phyloP scores from a whole-genome alignment of 2,888 invertebrate species.

The Meghimatium bilineatum region DNA sequence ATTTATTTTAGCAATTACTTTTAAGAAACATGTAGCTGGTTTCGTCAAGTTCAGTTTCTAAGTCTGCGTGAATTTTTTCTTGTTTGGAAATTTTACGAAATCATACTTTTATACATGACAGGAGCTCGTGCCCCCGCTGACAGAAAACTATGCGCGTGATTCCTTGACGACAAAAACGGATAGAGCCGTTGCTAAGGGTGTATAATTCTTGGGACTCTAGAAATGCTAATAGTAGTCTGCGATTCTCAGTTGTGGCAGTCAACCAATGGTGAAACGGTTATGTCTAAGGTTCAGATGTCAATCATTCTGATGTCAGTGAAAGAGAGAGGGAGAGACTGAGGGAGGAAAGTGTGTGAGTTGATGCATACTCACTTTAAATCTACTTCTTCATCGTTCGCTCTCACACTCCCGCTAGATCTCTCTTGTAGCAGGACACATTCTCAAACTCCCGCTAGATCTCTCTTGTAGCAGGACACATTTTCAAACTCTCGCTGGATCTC shows the following conservation, averaged over 20 bases:
- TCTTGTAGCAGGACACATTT: no score
- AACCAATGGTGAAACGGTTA: not conserved
- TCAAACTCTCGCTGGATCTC: no score
- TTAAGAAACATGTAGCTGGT: not conserved
- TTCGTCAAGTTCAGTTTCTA: not conserved
- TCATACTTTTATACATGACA: not conserved
- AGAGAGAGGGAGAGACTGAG: not conserved
- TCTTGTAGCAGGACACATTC: no score
- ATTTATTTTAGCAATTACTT: no score
- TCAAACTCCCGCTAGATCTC: no score
- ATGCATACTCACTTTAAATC: not conserved
- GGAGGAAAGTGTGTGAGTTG: not conserved
- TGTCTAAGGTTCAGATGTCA: not conserved
- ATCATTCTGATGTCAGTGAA: not conserved
- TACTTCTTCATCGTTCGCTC: no score
- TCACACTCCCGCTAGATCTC: no score
- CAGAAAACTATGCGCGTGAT: not conserved
- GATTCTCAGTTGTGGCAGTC: not conserved
- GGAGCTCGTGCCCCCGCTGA: not conserved
- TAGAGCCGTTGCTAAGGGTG: not conserved
- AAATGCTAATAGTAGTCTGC: not conserved
- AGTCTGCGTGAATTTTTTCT: not conserved
- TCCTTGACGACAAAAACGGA: not conserved
- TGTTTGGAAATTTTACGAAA: not conserved
- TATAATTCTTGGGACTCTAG: not conserved